These are phyloP conservation scores for Phaedon cochleariae DNA, from an alignment of 2,888 invertebrate genomes.

Conservation along the genomic window DNA sequence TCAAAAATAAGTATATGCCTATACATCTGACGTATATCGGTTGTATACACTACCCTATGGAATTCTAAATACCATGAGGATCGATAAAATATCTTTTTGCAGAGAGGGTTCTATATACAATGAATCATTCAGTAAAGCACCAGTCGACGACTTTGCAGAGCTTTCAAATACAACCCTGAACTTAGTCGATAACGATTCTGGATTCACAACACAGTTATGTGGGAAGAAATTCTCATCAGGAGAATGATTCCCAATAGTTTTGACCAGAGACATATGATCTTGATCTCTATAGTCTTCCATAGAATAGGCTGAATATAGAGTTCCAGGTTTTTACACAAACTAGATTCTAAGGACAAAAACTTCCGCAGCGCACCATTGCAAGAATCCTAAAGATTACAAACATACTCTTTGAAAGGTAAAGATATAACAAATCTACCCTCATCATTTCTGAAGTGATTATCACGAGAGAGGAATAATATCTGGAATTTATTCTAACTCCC, in stretches of 20 bases:
- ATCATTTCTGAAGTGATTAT: not conserved
- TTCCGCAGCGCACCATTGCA: too few species aligned
- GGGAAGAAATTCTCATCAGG: not conserved
- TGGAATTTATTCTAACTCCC: not conserved
- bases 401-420: too few species aligned
- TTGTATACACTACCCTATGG: constrained; percentile 34
- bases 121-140: constrained; percentile 23
- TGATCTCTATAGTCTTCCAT: not conserved
- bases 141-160: constrained; percentile 13
- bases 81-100: constrained; percentile 31
- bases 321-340: too few species aligned
- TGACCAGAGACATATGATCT: not conserved
- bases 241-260: not conserved
- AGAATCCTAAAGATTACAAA: too few species aligned
- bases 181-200: constrained; percentile 20
- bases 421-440: not conserved
- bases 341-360: too few species aligned
- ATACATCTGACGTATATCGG: constrained; percentile 39
- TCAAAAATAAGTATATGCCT: constrained; percentile 23
- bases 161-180: constrained; percentile 27
- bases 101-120: constrained; percentile 27
- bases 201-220: constrained; percentile 5
- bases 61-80: constrained; percentile 28
- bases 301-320: not conserved
- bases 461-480: not conserved